Evolutionary conservation across 2,888 invertebrate genomes (phyloP).

Genomic region (Sthenelais limicola): DNA sequence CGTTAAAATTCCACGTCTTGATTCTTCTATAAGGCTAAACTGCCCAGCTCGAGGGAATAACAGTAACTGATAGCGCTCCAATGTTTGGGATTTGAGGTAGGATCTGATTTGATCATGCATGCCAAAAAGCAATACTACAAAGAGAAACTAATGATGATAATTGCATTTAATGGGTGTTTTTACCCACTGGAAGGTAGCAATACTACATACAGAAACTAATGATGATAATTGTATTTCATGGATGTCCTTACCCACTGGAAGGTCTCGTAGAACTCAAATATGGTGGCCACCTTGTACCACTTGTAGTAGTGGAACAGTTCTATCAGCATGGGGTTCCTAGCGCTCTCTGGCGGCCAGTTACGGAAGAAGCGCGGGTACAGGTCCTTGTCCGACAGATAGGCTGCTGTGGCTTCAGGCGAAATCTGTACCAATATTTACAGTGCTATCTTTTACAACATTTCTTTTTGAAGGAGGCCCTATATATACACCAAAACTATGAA

Average conservation of each 20-base stretch:
- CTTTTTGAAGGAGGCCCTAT: too few relatives aligned
- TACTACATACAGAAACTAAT: background rate
- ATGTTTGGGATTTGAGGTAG: too few relatives aligned
- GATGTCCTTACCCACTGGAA: constrained; percentile 82
- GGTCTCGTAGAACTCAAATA: constrained; percentile 97
- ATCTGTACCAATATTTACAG: constrained; percentile 81
- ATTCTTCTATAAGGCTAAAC: too few relatives aligned
- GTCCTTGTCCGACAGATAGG: constrained; percentile 93
- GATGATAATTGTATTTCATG: background rate
- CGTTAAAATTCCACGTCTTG: too few relatives aligned
- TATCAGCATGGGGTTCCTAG: constrained; percentile 96
- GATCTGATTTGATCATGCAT: too few relatives aligned
- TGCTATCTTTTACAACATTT: too few relatives aligned
- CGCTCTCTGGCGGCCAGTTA: constrained; percentile 97
- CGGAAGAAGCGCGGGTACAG: constrained; percentile 96
- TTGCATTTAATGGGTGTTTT: background rate
- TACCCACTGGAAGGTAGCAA: background rate
- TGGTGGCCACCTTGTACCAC: constrained; percentile 95
- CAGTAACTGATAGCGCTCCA: too few relatives aligned
- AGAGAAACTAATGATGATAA: constrained; percentile 5
- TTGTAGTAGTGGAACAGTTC: constrained; percentile 95
- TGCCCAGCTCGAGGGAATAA: too few relatives aligned
- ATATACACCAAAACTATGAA: too few relatives aligned
- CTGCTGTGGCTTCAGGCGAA: constrained; percentile 96
- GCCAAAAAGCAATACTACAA: too few relatives aligned